These are phyloP conservation scores for Philhelius pedissequus DNA, from an alignment of 2,888 invertebrate species.

Conservation along the genomic window DNA sequence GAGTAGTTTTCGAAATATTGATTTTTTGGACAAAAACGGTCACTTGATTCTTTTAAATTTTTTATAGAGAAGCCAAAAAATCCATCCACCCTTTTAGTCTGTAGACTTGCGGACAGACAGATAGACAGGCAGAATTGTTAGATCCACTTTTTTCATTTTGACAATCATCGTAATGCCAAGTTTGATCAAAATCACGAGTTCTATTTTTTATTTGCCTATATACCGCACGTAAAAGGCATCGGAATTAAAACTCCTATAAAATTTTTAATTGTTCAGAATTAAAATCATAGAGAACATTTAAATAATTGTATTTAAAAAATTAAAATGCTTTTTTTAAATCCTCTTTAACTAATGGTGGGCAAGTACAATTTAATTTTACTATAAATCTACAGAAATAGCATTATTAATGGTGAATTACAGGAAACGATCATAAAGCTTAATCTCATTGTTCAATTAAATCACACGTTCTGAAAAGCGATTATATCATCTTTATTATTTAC, in stretches of 20 bases:
- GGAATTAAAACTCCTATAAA: background rate
- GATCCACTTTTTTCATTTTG: no score
- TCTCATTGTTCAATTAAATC: conserved; percentile 2
- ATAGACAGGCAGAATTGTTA: no score
- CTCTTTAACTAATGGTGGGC: background rate
- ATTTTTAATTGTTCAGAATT: background rate
- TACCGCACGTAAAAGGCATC: no score
- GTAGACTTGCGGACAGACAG: no score
- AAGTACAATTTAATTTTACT: background rate
- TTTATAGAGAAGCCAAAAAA: no score
- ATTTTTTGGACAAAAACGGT: no score
- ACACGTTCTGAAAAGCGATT: conserved; percentile 6
- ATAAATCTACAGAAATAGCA: background rate
- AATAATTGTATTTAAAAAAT: background rate
- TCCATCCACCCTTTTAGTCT: no score
- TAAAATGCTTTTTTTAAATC: background rate
- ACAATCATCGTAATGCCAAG: no score
- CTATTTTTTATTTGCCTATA: no score
- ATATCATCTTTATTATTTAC: background rate
- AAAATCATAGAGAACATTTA: background rate
- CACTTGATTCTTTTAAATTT: no score
- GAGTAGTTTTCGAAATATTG: no score
- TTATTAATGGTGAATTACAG: background rate
- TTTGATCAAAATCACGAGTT: no score
- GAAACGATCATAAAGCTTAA: conserved; percentile 1